These are phyloP conservation scores for Enoplolaimus lenunculus DNA, from an alignment of 2,888 invertebrate genomes.

Conservation along the genomic window DNA sequence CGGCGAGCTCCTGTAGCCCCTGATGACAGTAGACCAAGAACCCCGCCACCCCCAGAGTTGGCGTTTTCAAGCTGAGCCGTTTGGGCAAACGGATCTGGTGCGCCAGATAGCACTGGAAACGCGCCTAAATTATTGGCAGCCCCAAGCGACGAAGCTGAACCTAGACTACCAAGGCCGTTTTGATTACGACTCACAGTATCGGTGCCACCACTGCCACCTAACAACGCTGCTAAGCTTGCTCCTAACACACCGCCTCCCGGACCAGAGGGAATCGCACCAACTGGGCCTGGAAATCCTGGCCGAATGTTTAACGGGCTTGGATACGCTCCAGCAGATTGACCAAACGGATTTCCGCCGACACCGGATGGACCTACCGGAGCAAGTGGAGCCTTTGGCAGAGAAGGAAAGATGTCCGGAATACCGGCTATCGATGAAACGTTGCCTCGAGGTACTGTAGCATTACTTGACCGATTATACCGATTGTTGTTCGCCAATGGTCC, in stretches of 20 bases:
- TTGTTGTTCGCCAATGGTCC: neutral
- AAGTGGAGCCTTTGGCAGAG: conserved; percentile 33
- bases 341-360: neutral
- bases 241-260: neutral
- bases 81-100: neutral
- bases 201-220: neutral
- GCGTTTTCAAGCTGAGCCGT: neutral
- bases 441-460: neutral
- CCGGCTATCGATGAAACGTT: conserved; percentile 33
- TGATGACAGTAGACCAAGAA: neutral
- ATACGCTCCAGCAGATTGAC: neutral
- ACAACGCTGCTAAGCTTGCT: neutral
- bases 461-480: neutral
- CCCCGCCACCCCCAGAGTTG: neutral
- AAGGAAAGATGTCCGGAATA: conserved; percentile 37
- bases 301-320: no score
- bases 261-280: neutral
- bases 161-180: conserved; percentile 1
- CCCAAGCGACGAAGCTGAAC: neutral
- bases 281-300: neutral
- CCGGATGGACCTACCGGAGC: neutral
- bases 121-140: neutral
- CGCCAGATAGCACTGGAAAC: neutral
- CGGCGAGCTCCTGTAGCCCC: neutral
- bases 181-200: no score